Conservation (phyloP, 2,113 vertebrate species). For the Sula dactylatra region DNA sequence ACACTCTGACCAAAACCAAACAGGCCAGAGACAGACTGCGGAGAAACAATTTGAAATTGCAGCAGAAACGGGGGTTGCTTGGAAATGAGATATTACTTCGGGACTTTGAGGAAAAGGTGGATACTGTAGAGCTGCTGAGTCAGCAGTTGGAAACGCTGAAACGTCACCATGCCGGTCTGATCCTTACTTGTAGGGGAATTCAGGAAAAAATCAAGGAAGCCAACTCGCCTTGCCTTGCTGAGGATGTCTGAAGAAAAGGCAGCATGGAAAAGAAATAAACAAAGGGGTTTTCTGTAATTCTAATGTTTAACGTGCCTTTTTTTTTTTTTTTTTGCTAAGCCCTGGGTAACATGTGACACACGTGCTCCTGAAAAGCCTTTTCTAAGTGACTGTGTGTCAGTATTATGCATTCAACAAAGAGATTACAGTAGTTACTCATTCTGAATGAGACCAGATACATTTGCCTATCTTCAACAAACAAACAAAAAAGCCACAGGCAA, state of each 20-base stretch:
- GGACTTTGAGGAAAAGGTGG: slow-evolving; percentile 80
- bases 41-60: slow-evolving; percentile 68
- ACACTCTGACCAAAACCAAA: slow-evolving; percentile 73
- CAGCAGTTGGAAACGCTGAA: slow-evolving; percentile 71
- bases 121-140: slow-evolving; percentile 28
- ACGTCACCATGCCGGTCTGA: slow-evolving; percentile 44
- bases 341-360: background rate
- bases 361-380: background rate
- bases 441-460: background rate
- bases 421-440: background rate
- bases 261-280: background rate
- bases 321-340: background rate
- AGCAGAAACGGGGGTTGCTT: slow-evolving; percentile 75
- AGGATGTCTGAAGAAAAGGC: background rate
- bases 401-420: background rate
- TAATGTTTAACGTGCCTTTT: background rate
- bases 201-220: slow-evolving; percentile 64
- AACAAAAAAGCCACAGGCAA: background rate
- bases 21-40: slow-evolving; percentile 69
- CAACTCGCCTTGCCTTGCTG: slow-evolving; percentile 13
- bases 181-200: slow-evolving; percentile 43
- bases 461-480: background rate
- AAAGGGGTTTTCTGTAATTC: background rate
- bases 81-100: slow-evolving; percentile 74
- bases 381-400: accelerated